These are phyloP conservation scores for Mystacides longicornis DNA, from an alignment of 2,888 invertebrate species.

Conservation along the genomic window DNA sequence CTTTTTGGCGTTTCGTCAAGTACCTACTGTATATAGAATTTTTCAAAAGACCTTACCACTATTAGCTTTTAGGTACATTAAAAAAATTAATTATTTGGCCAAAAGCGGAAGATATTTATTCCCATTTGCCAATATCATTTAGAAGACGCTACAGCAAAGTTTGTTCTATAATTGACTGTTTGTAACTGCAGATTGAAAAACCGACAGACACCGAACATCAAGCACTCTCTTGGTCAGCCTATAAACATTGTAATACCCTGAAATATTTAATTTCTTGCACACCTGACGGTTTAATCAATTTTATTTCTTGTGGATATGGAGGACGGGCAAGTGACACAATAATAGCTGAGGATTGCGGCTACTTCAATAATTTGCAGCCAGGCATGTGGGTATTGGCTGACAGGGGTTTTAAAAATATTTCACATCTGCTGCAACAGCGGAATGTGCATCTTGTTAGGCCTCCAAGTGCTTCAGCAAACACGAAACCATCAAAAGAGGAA, in stretches of 20 bases:
- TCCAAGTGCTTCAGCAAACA: slow-evolving; percentile 1
- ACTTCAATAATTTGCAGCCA: neutral
- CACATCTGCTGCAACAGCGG: neutral
- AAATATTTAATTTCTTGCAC: slow-evolving; percentile 3
- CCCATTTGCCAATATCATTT: neutral
- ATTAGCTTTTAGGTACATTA: neutral
- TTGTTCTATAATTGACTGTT: neutral
- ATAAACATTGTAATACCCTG: neutral
- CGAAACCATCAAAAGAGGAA: neutral
- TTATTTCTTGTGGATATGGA: slow-evolving; percentile 7
- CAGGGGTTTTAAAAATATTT: slow-evolving; percentile 8
- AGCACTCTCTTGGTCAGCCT: neutral
- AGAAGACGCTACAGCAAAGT: neutral
- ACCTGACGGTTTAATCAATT: slow-evolving; percentile 8
- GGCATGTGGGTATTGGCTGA: slow-evolving; percentile 3
- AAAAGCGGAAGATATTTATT: neutral
- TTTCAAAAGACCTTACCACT: neutral
- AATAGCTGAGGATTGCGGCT: neutral
- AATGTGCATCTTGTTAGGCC: neutral
- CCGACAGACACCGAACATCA: neutral
- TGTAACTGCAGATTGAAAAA: neutral
- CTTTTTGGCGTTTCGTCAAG: neutral
- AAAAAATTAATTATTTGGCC: slow-evolving; percentile 1
- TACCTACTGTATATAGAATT: neutral
- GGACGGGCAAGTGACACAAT: neutral